Evolutionary conservation across 2,113 vertebrate species (phyloP).

Genomic region (Leucopternis melanops): DNA sequence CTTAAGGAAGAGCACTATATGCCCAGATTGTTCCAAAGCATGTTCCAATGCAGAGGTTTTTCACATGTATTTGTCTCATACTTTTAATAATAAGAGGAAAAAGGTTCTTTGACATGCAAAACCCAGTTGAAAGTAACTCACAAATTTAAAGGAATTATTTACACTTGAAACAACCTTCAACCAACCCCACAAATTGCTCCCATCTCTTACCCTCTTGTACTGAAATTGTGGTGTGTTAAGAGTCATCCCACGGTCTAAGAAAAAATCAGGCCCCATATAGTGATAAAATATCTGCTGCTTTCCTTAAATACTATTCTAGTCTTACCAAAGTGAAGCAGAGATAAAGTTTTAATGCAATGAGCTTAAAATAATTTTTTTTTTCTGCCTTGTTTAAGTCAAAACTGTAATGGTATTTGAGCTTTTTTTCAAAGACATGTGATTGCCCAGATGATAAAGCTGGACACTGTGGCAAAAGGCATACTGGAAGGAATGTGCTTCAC

Average conservation of each 20-base stretch:
- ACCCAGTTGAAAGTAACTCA: background rate
- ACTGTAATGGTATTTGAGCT: background rate
- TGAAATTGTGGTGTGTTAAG: background rate
- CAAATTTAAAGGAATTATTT: background rate
- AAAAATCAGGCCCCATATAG: background rate
- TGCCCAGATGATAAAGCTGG: slow-evolving; percentile 14
- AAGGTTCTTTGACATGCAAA: background rate
- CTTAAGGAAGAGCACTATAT: background rate
- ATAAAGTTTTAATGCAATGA: background rate
- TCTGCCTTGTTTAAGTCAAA: background rate
- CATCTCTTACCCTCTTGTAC: background rate
- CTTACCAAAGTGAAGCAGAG: background rate
- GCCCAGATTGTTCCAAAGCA: background rate
- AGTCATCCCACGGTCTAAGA: background rate
- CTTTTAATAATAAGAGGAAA: background rate
- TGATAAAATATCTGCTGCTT: background rate
- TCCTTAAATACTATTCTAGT: background rate
- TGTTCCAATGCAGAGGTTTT: background rate
- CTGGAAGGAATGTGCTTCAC: slow-evolving; percentile 53
- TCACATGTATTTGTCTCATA: background rate
- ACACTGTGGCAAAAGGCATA: background rate
- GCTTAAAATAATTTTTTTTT: background rate
- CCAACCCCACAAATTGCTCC: background rate
- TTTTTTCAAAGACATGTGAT: background rate
- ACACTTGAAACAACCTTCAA: background rate